Percentiles rank a stretch among this genome's conserved stretches.
phyloP scores from a whole-genome alignment of 2,797 vertebrate species.

The Clamator glandarius region DNA sequence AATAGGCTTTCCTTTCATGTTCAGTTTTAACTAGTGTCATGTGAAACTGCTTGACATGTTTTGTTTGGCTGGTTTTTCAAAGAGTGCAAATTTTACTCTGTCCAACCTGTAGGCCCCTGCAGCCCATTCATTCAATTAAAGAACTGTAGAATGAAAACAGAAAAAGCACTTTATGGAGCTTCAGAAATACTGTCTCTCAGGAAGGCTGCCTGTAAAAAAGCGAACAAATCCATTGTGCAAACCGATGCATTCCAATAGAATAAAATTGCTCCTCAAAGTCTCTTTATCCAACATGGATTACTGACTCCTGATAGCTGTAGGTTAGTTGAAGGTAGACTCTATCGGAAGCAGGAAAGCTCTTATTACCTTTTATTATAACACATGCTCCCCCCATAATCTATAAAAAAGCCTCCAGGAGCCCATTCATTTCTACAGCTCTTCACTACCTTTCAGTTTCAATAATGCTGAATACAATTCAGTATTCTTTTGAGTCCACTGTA shows the following conservation, averaged over 20 bases:
- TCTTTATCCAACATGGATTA: slow-evolving; percentile 70
- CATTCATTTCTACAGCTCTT: slow-evolving; percentile 53
- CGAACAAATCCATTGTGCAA: slow-evolving; percentile 58
- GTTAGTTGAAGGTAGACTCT: slow-evolving; percentile 63
- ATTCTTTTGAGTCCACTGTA: slow-evolving; percentile 9
- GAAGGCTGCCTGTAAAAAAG: slow-evolving; percentile 52
- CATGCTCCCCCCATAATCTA: slow-evolving; percentile 49
- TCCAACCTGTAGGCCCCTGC: slow-evolving; percentile 20
- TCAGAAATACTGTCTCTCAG: slow-evolving; percentile 62
- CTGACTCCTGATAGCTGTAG: slow-evolving; percentile 60
- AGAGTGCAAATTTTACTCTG: background rate
- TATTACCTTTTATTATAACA: slow-evolving; percentile 68
- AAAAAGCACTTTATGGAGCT: slow-evolving; percentile 9
- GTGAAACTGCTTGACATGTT: slow-evolving; percentile 18
- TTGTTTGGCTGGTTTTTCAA: slow-evolving; percentile 48
- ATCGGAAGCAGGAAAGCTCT: slow-evolving; percentile 50
- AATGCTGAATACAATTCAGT: slow-evolving; percentile 35
- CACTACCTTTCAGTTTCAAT: slow-evolving; percentile 26
- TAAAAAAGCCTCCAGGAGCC: slow-evolving; percentile 58
- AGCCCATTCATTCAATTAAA: slow-evolving; percentile 65
- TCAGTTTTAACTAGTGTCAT: background rate
- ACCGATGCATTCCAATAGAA: slow-evolving; percentile 63
- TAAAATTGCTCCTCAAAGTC: slow-evolving; percentile 65
- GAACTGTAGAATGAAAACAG: slow-evolving; percentile 47
- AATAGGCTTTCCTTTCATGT: slow-evolving; percentile 30